Evolutionary conservation across 2,113 vertebrate genomes (phyloP).

Genomic region (Poecile atricapillus): DNA sequence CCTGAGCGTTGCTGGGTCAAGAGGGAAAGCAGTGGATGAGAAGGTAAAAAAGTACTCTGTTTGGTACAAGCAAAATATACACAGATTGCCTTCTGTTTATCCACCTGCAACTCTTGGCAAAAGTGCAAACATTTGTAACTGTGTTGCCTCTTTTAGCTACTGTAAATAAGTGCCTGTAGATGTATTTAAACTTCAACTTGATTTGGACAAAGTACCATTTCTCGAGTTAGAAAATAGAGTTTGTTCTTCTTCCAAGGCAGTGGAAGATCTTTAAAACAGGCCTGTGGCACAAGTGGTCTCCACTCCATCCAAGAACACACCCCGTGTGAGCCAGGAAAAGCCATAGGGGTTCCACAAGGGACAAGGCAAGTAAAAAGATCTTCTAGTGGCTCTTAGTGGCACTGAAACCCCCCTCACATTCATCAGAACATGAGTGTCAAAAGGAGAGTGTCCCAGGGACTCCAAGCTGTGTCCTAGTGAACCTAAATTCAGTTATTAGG

Average conservation of each 20-base stretch:
- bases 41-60: accelerated
- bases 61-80: background rate
- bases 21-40: background rate
- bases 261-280: background rate
- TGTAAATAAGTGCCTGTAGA: background rate
- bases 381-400: background rate
- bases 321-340: background rate
- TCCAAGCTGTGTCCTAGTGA: background rate
- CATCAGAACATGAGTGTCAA: background rate
- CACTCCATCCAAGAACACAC: accelerated
- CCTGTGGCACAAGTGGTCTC: background rate
- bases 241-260: background rate
- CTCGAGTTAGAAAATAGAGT: background rate
- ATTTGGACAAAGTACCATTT: background rate
- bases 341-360: accelerated
- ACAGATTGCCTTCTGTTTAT: background rate
- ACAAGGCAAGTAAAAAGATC: background rate
- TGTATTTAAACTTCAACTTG: background rate
- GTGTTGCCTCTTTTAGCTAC: background rate
- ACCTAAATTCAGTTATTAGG: background rate
- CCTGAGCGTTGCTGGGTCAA: background rate
- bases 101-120: background rate
- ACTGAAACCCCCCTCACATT: background rate
- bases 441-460: background rate
- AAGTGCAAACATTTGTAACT: background rate